phyloP scores from a whole-genome alignment of 2,888 invertebrate species.

The Andrena marginata region DNA sequence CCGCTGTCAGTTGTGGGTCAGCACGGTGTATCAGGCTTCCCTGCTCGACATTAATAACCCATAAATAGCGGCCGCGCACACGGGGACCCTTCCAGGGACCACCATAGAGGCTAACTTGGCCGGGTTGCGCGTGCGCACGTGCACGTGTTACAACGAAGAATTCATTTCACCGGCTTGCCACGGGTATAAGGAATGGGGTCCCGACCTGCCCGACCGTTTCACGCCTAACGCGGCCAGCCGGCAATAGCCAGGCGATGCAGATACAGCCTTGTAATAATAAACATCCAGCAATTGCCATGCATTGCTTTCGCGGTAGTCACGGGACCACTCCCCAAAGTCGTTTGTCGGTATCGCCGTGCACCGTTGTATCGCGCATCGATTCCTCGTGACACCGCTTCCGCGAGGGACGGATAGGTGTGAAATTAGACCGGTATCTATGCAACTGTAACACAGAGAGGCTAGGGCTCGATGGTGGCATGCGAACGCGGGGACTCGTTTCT shows the following conservation, averaged over 20 bases:
- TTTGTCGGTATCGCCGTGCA: slow-evolving; percentile 56
- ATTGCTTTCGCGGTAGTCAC: slow-evolving; percentile 69
- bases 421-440: slow-evolving; percentile 1
- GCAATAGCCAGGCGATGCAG: slow-evolving; percentile 44
- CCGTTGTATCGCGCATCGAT: slow-evolving; percentile 49
- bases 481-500: too few species aligned
- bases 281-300: slow-evolving; percentile 65
- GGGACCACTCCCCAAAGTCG: slow-evolving; percentile 64
- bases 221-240: slow-evolving; percentile 64
- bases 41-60: slow-evolving; percentile 73
- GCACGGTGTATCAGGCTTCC: slow-evolving; percentile 65
- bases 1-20: slow-evolving; percentile 72
- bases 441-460: neutral
- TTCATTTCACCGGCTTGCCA: slow-evolving; percentile 75
- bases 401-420: slow-evolving; percentile 7
- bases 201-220: slow-evolving; percentile 72
- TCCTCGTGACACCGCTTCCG: slow-evolving; percentile 20
- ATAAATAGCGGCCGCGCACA: slow-evolving; percentile 66
- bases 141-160: slow-evolving; percentile 66
- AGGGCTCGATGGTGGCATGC: neutral
- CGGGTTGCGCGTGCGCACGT: slow-evolving; percentile 26
- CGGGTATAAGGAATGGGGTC: slow-evolving; percentile 75
- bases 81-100: slow-evolving; percentile 22
- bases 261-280: slow-evolving; percentile 73
- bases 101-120: slow-evolving; percentile 10